phyloP scores from a whole-genome alignment of 2,888 invertebrate species.

The Nemurella pictetii region DNA sequence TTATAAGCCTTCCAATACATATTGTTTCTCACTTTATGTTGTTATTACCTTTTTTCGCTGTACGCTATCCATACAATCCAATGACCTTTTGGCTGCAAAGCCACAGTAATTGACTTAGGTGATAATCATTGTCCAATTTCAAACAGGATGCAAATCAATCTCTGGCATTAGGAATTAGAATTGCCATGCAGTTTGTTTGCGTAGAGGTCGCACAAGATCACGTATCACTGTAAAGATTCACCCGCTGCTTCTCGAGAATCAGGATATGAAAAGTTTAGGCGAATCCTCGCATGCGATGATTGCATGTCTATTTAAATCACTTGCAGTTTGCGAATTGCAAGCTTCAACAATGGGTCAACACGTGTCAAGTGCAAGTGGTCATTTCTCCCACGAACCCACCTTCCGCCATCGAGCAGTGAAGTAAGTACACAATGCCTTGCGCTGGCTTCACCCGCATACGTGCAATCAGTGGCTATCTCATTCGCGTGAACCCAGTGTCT shows the following conservation, averaged over 20 bases:
- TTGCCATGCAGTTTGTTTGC: background rate
- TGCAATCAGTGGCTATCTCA: no score
- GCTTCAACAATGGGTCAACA: conserved; percentile 11
- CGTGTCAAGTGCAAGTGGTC: conserved; percentile 7
- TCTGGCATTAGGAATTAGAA: background rate
- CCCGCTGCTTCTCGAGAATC: background rate
- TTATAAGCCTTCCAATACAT: background rate
- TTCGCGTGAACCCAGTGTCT: background rate
- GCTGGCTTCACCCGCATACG: background rate
- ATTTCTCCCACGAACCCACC: conserved; percentile 14
- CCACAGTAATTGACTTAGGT: background rate
- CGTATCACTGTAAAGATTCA: background rate
- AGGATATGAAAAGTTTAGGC: conserved; percentile 15
- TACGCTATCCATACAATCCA: background rate
- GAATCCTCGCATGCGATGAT: background rate
- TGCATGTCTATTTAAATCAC: background rate
- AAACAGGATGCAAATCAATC: background rate
- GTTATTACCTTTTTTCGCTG: background rate
- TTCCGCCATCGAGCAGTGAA: background rate
- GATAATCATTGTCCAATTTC: background rate
- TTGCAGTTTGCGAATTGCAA: background rate
- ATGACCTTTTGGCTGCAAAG: background rate
- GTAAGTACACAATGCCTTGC: no score
- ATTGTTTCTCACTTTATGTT: background rate
- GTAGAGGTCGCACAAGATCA: background rate